phyloP scores from a whole-genome alignment of 2,113 vertebrate genomes.

The Chaetops frenatus region DNA sequence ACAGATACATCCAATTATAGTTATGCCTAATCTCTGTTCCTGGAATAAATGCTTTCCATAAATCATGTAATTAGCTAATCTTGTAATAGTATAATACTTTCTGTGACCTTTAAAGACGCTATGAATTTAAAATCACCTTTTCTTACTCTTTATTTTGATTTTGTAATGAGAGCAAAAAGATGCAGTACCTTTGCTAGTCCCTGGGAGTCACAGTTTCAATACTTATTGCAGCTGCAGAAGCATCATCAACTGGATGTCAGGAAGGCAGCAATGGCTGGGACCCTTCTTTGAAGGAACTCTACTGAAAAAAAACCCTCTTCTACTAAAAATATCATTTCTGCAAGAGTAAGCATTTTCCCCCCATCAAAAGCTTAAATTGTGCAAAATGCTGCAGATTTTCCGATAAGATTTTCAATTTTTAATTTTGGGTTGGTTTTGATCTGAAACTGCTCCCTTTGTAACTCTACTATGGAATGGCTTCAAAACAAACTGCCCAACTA shows the following conservation, averaged over 20 bases:
- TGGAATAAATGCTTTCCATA: conserved; percentile 46
- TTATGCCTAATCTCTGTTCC: neutral
- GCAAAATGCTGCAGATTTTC: neutral
- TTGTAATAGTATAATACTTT: neutral
- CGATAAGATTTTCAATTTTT: neutral
- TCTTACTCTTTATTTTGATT: neutral
- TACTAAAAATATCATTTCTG: neutral
- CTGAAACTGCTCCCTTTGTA: neutral
- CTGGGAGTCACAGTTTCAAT: conserved; percentile 59
- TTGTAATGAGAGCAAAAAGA: neutral
- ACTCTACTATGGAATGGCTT: neutral
- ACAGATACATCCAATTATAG: conserved; percentile 7
- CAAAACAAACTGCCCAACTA: neutral
- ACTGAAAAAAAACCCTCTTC: neutral
- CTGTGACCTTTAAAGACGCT: conserved; percentile 31
- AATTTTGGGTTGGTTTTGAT: conserved; percentile 6
- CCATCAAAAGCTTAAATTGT: conserved; percentile 1
- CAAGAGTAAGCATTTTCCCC: neutral
- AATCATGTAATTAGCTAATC: conserved; percentile 41
- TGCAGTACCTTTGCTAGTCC: conserved; percentile 45
- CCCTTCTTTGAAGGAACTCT: neutral
- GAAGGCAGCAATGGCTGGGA: neutral
- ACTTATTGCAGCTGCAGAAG: neutral
- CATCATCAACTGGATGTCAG: neutral
- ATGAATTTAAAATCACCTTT: conserved; percentile 10